Percentiles rank a stretch among this genome's conserved stretches.
Evolutionary conservation across 1,140 invertebrate species (phyloP).

Genomic region (Drosophila teissieri): DNA sequence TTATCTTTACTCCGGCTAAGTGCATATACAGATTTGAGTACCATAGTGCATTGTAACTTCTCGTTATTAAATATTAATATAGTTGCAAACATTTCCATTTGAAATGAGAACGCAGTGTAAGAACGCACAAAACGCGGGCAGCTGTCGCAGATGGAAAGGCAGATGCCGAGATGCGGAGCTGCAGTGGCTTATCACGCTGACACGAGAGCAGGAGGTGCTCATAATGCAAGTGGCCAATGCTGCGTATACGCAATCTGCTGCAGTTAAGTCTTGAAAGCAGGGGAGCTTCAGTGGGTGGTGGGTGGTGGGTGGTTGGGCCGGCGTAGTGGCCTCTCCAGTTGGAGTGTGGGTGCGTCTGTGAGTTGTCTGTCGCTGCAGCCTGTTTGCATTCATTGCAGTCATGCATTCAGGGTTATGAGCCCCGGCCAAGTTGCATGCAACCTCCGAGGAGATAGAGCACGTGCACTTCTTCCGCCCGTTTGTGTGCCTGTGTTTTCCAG

Average conservation of each 20-base stretch:
- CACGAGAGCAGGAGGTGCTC: conserved; percentile 50
- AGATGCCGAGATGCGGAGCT: conserved; percentile 45
- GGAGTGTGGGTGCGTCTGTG: conserved; percentile 62
- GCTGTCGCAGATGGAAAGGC: conserved; percentile 37
- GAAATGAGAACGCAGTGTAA: conserved; percentile 16
- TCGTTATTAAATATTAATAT: too few relatives aligned
- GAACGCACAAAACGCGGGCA: conserved; percentile 37
- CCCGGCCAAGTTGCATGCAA: conserved; percentile 58
- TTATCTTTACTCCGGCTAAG: too few relatives aligned
- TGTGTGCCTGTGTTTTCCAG: conserved; percentile 46
- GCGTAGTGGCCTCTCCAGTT: not conserved
- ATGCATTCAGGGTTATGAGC: conserved; percentile 79
- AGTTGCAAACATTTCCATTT: not conserved
- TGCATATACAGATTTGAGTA: too few relatives aligned
- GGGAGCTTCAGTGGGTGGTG: not conserved
- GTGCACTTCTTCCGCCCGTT: conserved; percentile 23
- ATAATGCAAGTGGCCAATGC: conserved; percentile 78
- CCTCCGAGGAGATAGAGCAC: conserved; percentile 65
- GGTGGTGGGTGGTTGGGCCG: not conserved
- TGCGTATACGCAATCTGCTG: conserved; percentile 78
- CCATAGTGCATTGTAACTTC: too few relatives aligned
- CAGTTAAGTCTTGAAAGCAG: conserved; percentile 11
- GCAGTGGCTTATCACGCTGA: conserved; percentile 69
- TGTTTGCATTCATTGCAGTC: conserved; percentile 65
- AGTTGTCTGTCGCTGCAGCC: conserved; percentile 54